Conservation (phyloP, 2,888 invertebrate species). For the Dorcus hopei region DNA sequence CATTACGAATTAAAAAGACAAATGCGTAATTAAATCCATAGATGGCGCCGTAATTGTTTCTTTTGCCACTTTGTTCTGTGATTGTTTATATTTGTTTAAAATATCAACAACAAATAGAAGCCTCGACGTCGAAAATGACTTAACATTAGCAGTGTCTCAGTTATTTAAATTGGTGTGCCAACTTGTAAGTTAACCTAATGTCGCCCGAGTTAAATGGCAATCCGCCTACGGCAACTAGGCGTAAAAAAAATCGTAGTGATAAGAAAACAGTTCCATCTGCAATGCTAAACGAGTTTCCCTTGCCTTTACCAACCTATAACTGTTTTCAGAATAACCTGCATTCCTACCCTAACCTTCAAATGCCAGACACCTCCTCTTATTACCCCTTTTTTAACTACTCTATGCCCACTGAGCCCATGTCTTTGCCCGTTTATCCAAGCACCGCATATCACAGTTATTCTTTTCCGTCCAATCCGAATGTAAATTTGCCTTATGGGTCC, state of each 20-base stretch:
- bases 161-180: too few species aligned
- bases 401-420: conserved; percentile 59
- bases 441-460: conserved; percentile 21
- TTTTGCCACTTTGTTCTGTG: too few species aligned
- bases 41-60: too few species aligned
- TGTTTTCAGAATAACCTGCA: conserved; percentile 30
- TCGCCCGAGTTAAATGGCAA: conserved; percentile 46
- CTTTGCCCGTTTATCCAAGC: conserved; percentile 62
- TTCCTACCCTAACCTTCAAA: conserved; percentile 22
- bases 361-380: conserved; percentile 36
- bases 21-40: too few species aligned
- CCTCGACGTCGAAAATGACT: too few species aligned
- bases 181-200: conserved; percentile 9
- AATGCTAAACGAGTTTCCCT: conserved; percentile 30
- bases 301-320: conserved; percentile 30
- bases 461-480: conserved; percentile 23
- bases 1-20: too few species aligned
- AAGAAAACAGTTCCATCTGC: conserved; percentile 16
- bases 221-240: conserved; percentile 44
- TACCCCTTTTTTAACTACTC: conserved; percentile 39
- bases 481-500: conserved; percentile 4
- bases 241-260: conserved; percentile 42
- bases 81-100: too few species aligned
- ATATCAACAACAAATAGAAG: too few species aligned
- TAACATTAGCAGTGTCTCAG: too few species aligned